These are phyloP conservation scores for Drosophila santomea DNA, from an alignment of 1,140 invertebrate species.

Conservation along the genomic window DNA sequence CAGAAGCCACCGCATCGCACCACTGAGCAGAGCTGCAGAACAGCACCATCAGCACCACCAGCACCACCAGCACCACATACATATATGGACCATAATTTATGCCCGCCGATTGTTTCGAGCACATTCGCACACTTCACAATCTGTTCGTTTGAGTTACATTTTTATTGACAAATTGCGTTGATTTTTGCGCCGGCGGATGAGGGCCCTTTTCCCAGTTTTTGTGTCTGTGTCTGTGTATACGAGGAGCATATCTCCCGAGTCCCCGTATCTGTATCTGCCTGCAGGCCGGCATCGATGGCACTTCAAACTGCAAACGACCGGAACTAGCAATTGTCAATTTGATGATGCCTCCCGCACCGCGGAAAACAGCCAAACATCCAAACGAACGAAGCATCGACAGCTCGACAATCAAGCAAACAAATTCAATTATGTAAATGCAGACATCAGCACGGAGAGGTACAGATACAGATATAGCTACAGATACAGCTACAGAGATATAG, in stretches of 20 bases:
- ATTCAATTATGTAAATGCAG: constrained; percentile 84
- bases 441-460: constrained; percentile 59
- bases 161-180: constrained; percentile 84
- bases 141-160: constrained; percentile 82
- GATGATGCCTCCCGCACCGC: constrained; percentile 69
- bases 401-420: constrained; percentile 83
- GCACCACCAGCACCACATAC: constrained; percentile 10
- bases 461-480: constrained; percentile 12
- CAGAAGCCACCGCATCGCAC: constrained; percentile 26
- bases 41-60: constrained; percentile 13
- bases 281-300: constrained; percentile 73
- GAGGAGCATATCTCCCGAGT: background rate
- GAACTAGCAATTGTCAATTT: constrained; percentile 82
- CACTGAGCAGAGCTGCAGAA: constrained; percentile 15
- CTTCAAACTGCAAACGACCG: constrained; percentile 83
- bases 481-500: constrained; percentile 31
- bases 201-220: constrained; percentile 44
- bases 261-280: constrained; percentile 24
- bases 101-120: constrained; percentile 78
- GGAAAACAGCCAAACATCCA: constrained; percentile 16
- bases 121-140: constrained; percentile 83
- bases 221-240: background rate
- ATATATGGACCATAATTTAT: constrained; percentile 74
- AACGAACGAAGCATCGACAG: constrained; percentile 68
- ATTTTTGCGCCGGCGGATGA: constrained; percentile 73